Conservation (phyloP, 1,140 invertebrate species). For the Lepidurus arcticus region DNA sequence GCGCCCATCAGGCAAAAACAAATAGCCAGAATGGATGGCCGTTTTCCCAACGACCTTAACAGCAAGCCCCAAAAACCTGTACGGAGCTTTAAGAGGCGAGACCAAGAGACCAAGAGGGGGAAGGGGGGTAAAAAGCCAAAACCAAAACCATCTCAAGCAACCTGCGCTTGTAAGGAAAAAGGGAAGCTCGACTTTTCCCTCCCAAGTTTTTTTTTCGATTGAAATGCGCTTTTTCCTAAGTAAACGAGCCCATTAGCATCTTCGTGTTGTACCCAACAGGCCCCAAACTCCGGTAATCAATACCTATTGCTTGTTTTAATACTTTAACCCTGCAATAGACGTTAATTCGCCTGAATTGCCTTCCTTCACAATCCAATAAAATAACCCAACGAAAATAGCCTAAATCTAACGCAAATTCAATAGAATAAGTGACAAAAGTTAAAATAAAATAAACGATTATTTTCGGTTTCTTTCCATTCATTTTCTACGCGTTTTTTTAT, state of each 20-base stretch:
- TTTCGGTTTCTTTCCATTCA: too few relatives aligned
- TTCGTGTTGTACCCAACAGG: background rate
- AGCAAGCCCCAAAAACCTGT: constrained; percentile 1
- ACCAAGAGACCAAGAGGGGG: background rate
- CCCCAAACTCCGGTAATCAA: background rate
- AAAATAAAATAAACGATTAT: too few relatives aligned
- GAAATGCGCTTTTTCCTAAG: constrained; percentile 3
- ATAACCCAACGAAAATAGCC: too few relatives aligned
- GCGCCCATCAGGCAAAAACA: constrained; percentile 31
- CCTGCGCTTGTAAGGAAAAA: background rate
- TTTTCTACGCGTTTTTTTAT: too few relatives aligned
- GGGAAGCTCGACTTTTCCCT: background rate
- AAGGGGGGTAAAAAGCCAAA: background rate
- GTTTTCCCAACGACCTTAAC: constrained; percentile 20
- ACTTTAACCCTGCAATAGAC: background rate
- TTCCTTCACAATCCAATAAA: too few relatives aligned
- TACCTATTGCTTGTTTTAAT: background rate
- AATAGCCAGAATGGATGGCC: constrained; percentile 31
- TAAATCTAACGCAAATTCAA: too few relatives aligned
- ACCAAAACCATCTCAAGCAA: background rate
- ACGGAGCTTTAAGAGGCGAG: background rate
- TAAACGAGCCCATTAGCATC: constrained; percentile 6
- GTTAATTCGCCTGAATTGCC: too few relatives aligned
- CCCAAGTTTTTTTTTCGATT: background rate
- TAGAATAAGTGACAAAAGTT: too few relatives aligned